Base-by-base conservation (phyloP, 1,140 invertebrate species). In the Zaprionus africanus region DNA sequence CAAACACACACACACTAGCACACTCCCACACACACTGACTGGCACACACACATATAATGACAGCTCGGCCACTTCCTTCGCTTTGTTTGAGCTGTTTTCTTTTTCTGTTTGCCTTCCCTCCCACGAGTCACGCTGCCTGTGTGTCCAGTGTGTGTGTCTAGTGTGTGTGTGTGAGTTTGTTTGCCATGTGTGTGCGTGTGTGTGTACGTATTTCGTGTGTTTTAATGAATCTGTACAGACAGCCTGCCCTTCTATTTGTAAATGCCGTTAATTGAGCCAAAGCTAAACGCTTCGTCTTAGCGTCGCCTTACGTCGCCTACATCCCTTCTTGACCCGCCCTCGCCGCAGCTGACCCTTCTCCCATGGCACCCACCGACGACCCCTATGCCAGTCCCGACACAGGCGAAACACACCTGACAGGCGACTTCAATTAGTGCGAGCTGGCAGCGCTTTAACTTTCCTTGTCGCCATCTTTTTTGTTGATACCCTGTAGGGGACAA, bases 221-320 rank as follows among this genome's bases (percentile, higher is more conserved):
- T 80, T 78, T 65, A 77, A 80, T 80, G 78, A 80, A 77, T 80
- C 75, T 73, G 73, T 70, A 75, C 36, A 66, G 56, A 43, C 69
- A 43, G 43, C 17, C 74, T 36, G 51, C 54, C 73, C 63, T 71
- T 79, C 69, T 75, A 58, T 78, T 76, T 64, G 73, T 71, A 76
- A 76, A 77, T 59, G 74, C 64, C 68, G 68, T 80, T 80, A 80
- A 80, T 80, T 80, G 78, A 80, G 75, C 78, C 59, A 69, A 77
- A 68, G 69, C 74, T 75, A 63, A 79, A 76, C 64, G 77, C 70
- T 54, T 34, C 62, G 58, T 77, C 68, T 76, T 60, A 34, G 46
- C 61, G 26, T 59, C 26, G 58, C 59, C 51, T 51, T 38, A 22
- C 22, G 22, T 22, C 22, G 22, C 22, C 22, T 22, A 22, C 22